A percentile compares a stretch with the other conserved stretches of the same genome.
phyloP scores from a whole-genome alignment of 2,888 invertebrate genomes.

The Nephrotoma flavescens region DNA sequence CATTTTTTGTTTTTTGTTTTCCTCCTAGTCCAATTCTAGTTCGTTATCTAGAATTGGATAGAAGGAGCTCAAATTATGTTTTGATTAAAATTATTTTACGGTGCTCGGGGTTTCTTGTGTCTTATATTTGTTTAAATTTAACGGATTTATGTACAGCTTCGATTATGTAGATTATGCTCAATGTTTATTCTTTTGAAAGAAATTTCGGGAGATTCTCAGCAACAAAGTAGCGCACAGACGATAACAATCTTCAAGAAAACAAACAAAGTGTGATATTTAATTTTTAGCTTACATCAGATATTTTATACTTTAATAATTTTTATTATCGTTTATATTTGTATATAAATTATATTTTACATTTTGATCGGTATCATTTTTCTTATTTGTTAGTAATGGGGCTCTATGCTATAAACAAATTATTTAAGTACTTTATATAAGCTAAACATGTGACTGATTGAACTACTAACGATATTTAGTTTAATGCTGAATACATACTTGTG shows the following conservation, averaged over 20 bases:
- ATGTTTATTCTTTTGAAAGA: too few species aligned
- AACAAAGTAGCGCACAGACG: not conserved
- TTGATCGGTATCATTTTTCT: not conserved
- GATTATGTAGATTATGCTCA: too few species aligned
- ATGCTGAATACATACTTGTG: too few species aligned
- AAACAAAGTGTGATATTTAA: not conserved
- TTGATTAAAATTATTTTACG: not conserved
- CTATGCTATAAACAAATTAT: too few species aligned
- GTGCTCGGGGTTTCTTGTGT: too few species aligned
- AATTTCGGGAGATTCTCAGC: not conserved
- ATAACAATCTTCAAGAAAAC: not conserved
- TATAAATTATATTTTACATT: not conserved
- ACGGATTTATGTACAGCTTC: too few species aligned
- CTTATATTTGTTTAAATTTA: too few species aligned
- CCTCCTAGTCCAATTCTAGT: not conserved
- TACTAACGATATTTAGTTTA: not conserved
- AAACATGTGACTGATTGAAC: not conserved
- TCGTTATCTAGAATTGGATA: not conserved
- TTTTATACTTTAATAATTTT: not conserved
- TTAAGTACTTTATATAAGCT: not conserved
- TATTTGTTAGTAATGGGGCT: not conserved
- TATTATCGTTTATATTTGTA: not conserved
- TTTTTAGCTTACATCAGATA: not conserved
- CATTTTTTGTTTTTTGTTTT: not conserved
- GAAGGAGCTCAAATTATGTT: not conserved